phyloP scores from a whole-genome alignment of 2,888 invertebrate genomes.

The Conchocele bisecta region DNA sequence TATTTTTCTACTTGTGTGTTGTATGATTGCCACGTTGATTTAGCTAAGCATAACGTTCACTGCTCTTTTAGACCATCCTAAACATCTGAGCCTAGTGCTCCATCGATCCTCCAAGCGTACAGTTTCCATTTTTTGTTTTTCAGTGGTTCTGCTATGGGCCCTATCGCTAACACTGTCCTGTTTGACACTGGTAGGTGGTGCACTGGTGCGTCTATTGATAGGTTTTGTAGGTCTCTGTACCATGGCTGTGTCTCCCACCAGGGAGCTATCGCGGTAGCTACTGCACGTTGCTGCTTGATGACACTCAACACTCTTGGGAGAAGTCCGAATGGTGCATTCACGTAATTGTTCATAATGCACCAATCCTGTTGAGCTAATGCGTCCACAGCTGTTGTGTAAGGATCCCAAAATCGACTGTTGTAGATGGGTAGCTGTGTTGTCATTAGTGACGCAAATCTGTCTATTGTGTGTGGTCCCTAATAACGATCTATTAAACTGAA shows the following conservation, averaged over 20 bases:
- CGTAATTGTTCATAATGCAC: constrained; percentile 1
- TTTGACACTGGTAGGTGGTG: not conserved
- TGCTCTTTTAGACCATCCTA: constrained; percentile 5
- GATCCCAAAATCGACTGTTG: constrained; percentile 20
- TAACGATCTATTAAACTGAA: not conserved
- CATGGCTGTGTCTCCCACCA: constrained; percentile 14
- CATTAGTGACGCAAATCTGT: constrained; percentile 11
- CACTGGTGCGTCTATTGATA: constrained; percentile 5
- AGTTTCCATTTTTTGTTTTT: constrained; percentile 12
- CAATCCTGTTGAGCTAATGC: constrained; percentile 9
- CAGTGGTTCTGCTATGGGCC: not conserved
- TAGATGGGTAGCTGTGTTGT: not conserved
- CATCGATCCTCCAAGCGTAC: constrained; percentile 17
- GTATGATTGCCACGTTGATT: constrained; percentile 10
- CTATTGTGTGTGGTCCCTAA: constrained; percentile 8
- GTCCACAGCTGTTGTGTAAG: not conserved
- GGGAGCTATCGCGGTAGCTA: constrained; percentile 13
- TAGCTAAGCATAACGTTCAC: not conserved
- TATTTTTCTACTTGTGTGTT: constrained; percentile 1
- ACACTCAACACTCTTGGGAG: not conserved
- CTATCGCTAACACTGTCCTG: not conserved
- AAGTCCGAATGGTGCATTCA: constrained; percentile 3
- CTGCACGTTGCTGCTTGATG: constrained; percentile 3
- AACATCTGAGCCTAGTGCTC: constrained; percentile 4
- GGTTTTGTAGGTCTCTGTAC: not conserved